Conservation (phyloP, 2,888 invertebrate genomes). For the Pollenia griseotomentosa region DNA sequence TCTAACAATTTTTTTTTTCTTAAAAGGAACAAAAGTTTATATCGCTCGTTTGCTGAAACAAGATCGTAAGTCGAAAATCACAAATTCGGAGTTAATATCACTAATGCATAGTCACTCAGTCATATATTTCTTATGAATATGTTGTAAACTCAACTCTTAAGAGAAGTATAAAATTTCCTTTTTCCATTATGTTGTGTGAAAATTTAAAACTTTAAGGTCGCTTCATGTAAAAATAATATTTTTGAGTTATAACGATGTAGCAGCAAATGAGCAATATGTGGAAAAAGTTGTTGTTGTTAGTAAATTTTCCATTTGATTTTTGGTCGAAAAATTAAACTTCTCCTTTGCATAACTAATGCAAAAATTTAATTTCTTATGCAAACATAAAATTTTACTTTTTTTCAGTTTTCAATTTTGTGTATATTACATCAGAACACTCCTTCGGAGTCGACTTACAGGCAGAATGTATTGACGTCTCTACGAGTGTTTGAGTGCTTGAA, state of each 20-base stretch:
- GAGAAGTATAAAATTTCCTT: too few relatives aligned
- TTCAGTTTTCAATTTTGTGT: conserved; percentile 50
- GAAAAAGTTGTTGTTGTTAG: background rate
- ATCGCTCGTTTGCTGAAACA: too few relatives aligned
- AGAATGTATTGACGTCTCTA: conserved; percentile 59
- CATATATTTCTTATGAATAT: too few relatives aligned
- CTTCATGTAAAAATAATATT: background rate
- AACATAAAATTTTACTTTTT: conserved; percentile 80
- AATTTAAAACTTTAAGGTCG: too few relatives aligned
- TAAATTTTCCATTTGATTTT: conserved; percentile 69
- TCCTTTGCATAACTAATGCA: conserved; percentile 83
- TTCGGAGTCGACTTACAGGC: conserved; percentile 23
- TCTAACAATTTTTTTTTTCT: conserved; percentile 41
- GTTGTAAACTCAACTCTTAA: too few relatives aligned
- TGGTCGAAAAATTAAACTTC: conserved; percentile 72
- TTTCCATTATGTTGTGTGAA: too few relatives aligned
- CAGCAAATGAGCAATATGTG: background rate
- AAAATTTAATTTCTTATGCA: conserved; percentile 83
- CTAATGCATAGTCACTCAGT: too few relatives aligned
- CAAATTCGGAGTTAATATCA: too few relatives aligned
- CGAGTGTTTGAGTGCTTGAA: conserved; percentile 1
- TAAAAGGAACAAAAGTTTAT: too few relatives aligned
- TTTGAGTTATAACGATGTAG: background rate
- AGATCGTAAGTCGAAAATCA: too few relatives aligned
- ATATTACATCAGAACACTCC: conserved; percentile 65